Evolutionary conservation across 2,113 vertebrate genomes (phyloP).

Genomic region (Danionella cerebrum): DNA sequence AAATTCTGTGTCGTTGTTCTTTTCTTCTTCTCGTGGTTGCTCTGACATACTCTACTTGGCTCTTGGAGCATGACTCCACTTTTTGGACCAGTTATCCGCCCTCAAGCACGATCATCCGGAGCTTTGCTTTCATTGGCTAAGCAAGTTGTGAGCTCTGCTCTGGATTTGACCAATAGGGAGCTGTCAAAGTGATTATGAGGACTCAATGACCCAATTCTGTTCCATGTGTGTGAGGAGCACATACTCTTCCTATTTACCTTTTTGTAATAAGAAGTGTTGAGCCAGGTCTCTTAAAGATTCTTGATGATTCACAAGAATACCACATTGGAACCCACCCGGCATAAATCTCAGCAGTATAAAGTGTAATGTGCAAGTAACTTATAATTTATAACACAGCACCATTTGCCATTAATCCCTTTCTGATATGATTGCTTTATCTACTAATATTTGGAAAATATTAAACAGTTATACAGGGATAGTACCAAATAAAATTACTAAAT

Average conservation of each 20-base stretch:
- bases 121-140: conserved; percentile 30
- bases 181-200: conserved; percentile 29
- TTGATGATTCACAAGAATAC: too few relatives aligned
- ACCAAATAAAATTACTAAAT: too few relatives aligned
- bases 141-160: not conserved
- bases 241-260: not conserved
- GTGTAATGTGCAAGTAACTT: too few relatives aligned
- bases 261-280: not conserved
- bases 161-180: conserved; percentile 26
- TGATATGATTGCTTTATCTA: too few relatives aligned
- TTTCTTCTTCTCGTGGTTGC: not conserved
- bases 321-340: too few relatives aligned
- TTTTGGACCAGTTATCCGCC: not conserved
- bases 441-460: too few relatives aligned
- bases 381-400: too few relatives aligned
- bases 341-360: too few relatives aligned
- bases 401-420: too few relatives aligned
- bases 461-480: too few relatives aligned
- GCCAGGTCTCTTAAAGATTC: too few relatives aligned
- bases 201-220: conserved; percentile 40
- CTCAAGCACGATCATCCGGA: not conserved
- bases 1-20: not conserved
- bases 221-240: conserved; percentile 19
- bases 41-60: not conserved
- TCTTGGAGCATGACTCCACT: not conserved